Base-by-base conservation (phyloP, 2,888 invertebrate species). In the Augiades crinisus region DNA sequence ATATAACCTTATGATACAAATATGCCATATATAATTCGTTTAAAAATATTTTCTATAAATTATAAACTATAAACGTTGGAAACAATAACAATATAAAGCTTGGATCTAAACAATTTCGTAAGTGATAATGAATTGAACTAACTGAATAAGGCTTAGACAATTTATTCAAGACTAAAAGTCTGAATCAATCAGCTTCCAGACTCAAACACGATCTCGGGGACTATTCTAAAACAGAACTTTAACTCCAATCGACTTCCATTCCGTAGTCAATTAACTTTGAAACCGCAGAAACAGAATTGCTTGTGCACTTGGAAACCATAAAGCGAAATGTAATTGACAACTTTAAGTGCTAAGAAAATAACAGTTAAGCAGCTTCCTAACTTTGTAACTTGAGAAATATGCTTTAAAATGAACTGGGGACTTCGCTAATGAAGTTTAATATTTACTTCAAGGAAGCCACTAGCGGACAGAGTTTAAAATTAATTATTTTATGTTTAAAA, bases 271-370 rank as follows among this genome's bases (percentile, higher is more conserved):
- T 51, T 51, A 50, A 19, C 50, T 44, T 51, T 37, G 37, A 44
- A 44, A 34, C 50, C 27, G 27, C 34, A 37, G 17, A 43, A 22
- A 16, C 43, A 34, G 37, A 37, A 50, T 50, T 43, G 34, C 14
- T 43, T 50, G 41, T 38, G 37, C 44, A 44, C 36, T 51, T 51
- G 30, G 33, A 45, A 50, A 51, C 44, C 51, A 31, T 31, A 36
- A 44, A 44, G 44, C 31, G 13, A 51, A 51, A 51, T 44, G 37
- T 51, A 51, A 51, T 51, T 51, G 37, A 37, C 37, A 45, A 51
- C 45, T 44, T 44, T 19, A 37, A 34, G 22, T 30, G 38, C 49
- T 40, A 31, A 37, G 31, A 51, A 44, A 51, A 36, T 44, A 51
- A 19, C 21, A 21, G 44, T 36, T 36, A 8, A 13, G 27, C 21